A percentile compares a stretch with the other conserved stretches of the same genome.
Evolutionary conservation across 2,888 invertebrate species (phyloP).

Genomic region (Lasioglossum marginatum): DNA sequence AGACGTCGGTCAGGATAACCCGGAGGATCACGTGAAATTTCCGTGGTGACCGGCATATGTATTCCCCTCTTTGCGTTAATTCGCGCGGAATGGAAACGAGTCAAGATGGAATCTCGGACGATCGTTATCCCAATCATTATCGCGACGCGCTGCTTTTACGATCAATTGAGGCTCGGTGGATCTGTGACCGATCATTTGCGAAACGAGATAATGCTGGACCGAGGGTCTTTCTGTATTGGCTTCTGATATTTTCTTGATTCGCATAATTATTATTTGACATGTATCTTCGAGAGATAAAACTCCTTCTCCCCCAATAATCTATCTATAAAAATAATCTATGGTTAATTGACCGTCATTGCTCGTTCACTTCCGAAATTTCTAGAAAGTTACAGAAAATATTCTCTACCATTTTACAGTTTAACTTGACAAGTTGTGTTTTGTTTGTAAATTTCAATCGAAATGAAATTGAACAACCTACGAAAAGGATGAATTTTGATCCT

Average conservation of each 20-base stretch:
- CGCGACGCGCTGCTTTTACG: not conserved
- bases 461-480: not conserved
- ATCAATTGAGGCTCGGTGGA: not conserved
- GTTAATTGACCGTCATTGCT: not conserved
- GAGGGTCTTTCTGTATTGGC: not conserved
- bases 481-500: not conserved
- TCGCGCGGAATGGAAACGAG: slow-evolving; percentile 42
- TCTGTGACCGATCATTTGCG: not conserved
- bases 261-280: not conserved
- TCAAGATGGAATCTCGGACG: slow-evolving; percentile 41
- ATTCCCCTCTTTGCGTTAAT: slow-evolving; percentile 39
- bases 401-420: not conserved
- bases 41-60: slow-evolving; percentile 65
- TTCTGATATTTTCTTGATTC: not conserved
- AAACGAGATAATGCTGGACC: not conserved
- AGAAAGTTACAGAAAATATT: not conserved
- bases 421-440: not conserved
- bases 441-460: not conserved
- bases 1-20: slow-evolving; percentile 76
- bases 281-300: not conserved
- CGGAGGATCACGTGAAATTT: slow-evolving; percentile 80
- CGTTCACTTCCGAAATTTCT: not conserved
- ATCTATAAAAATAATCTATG: not conserved
- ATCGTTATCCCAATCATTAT: slow-evolving; percentile 12
- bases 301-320: not conserved